Evolutionary conservation across 2,888 invertebrate genomes (phyloP), one percentile per base, ranked within the genome.

Genomic region (Conchocele bisecta): DNA sequence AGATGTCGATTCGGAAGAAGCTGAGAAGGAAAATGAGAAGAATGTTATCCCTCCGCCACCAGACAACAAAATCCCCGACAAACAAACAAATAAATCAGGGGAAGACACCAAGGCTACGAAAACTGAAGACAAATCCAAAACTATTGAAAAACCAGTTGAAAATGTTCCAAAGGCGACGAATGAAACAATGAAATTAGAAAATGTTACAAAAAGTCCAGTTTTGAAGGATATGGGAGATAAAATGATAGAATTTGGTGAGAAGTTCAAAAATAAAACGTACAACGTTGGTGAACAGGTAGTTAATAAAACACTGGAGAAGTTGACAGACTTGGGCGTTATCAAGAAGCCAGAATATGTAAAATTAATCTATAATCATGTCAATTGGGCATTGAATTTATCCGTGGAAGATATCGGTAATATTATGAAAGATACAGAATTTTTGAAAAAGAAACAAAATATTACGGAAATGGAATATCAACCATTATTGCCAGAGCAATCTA

Each of bases 291-390:
- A 78, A 50, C 77, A 77, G 29, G 56, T 84, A 37, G 86, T 85
- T 72, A 88, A 88, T 71, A 88, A 86, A 71, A 88, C 88, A 5
- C 54, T 86, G 22, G 80, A 84, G 60, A 86, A 88, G 71, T 60
- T 86, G 22, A 79, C 83, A 15, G 80, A 82, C 53, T 74, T 86
- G 17, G 88, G 88, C 1, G 80, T 88, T 7, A 81, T 83, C 20
- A 78, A 79, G 41, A 75, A 82, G 28, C 76, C 75, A 17, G 57
- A 74, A 33, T 60, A 75, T 51, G 66, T 79, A 13, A 83, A 82
- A 53, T 73, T 83, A 22, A 69, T 85, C 20, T 83, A 76, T 70
- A 74, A 74, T 9, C 83, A 81, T 28, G 69, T 70, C 11, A 75
- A 76, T 26, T 86, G 85, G 84, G 77, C 81, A 48, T 59, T 87